phyloP scores from a whole-genome alignment of 2,888 invertebrate species.

The Hydrotaea cyrtoneurina region DNA sequence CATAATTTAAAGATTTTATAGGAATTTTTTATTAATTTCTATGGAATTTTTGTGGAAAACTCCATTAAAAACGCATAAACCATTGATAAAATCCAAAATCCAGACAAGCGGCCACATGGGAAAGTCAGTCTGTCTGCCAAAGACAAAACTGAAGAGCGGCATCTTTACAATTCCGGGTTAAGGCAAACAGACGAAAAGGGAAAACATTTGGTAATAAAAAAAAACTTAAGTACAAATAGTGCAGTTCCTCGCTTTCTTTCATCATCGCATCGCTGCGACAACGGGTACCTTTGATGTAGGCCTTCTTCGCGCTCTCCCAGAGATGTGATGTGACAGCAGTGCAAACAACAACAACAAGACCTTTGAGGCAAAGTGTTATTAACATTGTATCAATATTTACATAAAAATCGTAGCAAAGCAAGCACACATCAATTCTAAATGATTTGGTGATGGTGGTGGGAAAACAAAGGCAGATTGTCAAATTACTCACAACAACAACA shows the following conservation, averaged over 20 bases:
- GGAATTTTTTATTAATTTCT: background rate
- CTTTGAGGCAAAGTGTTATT: conserved; percentile 11
- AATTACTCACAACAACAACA: no score
- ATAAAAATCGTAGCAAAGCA: background rate
- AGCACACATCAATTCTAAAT: background rate
- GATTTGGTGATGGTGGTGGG: no score
- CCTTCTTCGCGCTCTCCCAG: background rate
- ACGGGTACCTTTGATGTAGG: conserved; percentile 53
- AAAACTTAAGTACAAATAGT: background rate
- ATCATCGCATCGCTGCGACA: background rate
- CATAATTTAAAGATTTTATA: no score
- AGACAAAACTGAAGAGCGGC: conserved; percentile 8
- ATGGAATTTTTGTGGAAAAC: no score
- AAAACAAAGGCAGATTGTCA: no score
- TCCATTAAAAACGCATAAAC: conserved; percentile 1
- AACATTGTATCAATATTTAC: conserved; percentile 5
- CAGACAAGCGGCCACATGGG: background rate
- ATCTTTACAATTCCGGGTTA: background rate
- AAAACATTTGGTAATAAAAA: conserved; percentile 10
- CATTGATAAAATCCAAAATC: background rate
- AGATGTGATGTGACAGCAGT: no score
- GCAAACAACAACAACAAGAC: background rate
- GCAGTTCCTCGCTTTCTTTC: background rate
- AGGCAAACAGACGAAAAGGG: background rate
- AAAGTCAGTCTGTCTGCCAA: background rate